Evolutionary conservation across 2,113 vertebrate species (phyloP), one percentile per base, ranked within the genome.

Genomic region (Hoplias malabaricus): DNA sequence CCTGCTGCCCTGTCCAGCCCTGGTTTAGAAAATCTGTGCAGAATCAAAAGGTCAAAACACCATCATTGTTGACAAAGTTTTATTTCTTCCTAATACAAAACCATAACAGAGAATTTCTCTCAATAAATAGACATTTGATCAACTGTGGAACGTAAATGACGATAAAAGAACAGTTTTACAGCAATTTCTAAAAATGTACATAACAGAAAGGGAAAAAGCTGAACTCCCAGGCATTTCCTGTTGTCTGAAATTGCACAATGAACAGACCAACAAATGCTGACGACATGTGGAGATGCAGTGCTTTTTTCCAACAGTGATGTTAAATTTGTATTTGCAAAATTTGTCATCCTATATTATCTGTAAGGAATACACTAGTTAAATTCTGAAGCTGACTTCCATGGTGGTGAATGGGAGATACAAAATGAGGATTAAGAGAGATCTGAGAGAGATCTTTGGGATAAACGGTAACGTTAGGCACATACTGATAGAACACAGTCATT

Each of bases 111-210:
- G n/a, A 69, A 16, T 78, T 57, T 23, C 75, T 82, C 57, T 67
- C 62, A 82, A 82, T 82, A 82, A 82, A 82, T 82, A 82, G 23
- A 78, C 23, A 53, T 71, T 42, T 61, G 56, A 74, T 82, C 70
- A 74, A 65, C 48, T 61, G 57, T 42, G 78, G 71, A 69, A 75
- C 27, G 61, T 73, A 73, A 73, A 79, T 67, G 23, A 42, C 1
- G 72, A 72, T 59, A 69, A 13, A 38, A 16, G 19, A 25, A 43
- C n/a, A 29, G 50, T 38, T 67, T 69, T 57, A 50, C 21, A n/a
- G 19, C 8, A 34, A 4, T 34, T 36, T 21, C 31, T 34, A 69
- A 65, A 23, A 56, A 56, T 59, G 43, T 8, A 31, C 33, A 34
- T 36, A 25, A 21, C 4, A 42, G 5, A 29, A 19, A 0, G 10